These are phyloP conservation scores for Ascaphus truei DNA, from an alignment of 2,113 vertebrate species.

Conservation along the genomic window DNA sequence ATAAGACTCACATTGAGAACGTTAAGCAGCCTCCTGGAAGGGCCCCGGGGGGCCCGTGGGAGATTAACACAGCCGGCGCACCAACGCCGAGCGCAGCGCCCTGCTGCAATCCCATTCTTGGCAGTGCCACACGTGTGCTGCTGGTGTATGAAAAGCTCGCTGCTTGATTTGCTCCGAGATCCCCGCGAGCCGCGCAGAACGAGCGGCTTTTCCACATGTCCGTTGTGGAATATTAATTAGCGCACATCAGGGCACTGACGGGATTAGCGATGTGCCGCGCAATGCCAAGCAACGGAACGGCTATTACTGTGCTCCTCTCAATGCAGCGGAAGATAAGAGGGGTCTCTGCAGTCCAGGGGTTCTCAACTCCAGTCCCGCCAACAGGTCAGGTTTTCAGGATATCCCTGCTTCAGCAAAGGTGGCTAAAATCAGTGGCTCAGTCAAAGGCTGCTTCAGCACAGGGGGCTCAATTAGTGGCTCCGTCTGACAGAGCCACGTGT, in stretches of 20 bases:
- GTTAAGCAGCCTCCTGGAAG: no score
- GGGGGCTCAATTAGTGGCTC: no score
- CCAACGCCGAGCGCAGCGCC: not conserved
- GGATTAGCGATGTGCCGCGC: not conserved
- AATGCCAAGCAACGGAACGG: no score
- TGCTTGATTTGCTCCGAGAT: not conserved
- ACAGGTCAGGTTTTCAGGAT: no score
- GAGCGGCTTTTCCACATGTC: not conserved
- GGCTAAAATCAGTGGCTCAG: no score
- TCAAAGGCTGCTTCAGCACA: no score
- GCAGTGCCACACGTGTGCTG: not conserved
- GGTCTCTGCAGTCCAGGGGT: no score
- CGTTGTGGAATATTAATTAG: not conserved
- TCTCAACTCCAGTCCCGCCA: no score
- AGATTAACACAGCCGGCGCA: not conserved
- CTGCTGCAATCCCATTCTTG: conserved; percentile 7
- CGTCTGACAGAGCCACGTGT: no score
- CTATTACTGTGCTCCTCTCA: not conserved
- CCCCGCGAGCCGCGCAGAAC: not conserved
- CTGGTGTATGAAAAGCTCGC: not conserved
- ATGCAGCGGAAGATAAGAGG: no score
- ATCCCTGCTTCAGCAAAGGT: no score
- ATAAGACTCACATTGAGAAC: no score
- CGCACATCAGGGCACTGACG: not conserved
- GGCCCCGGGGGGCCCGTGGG: not conserved